A percentile compares a stretch with the other conserved stretches of the same genome.
Evolutionary conservation across 2,888 invertebrate genomes (phyloP).

Genomic region (Octonoba sinensis): DNA sequence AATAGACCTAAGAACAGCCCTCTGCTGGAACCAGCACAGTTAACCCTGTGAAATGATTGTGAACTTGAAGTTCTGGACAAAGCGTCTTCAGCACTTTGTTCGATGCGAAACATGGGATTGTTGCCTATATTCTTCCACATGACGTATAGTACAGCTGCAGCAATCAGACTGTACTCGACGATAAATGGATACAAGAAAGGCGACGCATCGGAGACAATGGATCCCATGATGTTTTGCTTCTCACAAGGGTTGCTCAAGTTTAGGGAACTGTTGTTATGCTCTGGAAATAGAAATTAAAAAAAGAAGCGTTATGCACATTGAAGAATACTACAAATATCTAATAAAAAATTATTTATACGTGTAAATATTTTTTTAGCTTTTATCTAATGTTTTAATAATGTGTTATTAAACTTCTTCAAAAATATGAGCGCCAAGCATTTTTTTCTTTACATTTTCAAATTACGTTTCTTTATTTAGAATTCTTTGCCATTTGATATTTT

Average conservation of each 20-base stretch:
- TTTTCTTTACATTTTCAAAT: no score
- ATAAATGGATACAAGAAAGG: slow-evolving; percentile 96
- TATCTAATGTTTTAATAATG: no score
- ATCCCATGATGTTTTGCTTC: slow-evolving; percentile 79
- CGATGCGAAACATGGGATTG: slow-evolving; percentile 58
- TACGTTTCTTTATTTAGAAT: no score
- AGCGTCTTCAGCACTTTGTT: slow-evolving; percentile 59
- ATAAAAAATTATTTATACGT: no score
- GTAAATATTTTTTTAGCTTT: no score
- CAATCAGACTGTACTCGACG: slow-evolving; percentile 94
- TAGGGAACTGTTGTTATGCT: slow-evolving; percentile 44
- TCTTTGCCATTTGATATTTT: no score
- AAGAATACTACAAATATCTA: no score
- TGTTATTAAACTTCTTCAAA: no score
- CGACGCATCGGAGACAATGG: slow-evolving; percentile 90
- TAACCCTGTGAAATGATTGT: slow-evolving; percentile 70
- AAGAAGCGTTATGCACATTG: background rate
- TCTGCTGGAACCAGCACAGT: slow-evolving; percentile 91
- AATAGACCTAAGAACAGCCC: slow-evolving; percentile 62
- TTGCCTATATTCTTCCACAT: slow-evolving; percentile 81
- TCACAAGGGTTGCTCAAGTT: slow-evolving; percentile 66
- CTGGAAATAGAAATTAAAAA: slow-evolving; percentile 37
- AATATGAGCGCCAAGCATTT: no score
- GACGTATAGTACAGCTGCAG: slow-evolving; percentile 93
- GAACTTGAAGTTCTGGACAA: slow-evolving; percentile 58